Evolutionary conservation across 2,888 invertebrate species (phyloP).

Genomic region (Ormyrus labotus): DNA sequence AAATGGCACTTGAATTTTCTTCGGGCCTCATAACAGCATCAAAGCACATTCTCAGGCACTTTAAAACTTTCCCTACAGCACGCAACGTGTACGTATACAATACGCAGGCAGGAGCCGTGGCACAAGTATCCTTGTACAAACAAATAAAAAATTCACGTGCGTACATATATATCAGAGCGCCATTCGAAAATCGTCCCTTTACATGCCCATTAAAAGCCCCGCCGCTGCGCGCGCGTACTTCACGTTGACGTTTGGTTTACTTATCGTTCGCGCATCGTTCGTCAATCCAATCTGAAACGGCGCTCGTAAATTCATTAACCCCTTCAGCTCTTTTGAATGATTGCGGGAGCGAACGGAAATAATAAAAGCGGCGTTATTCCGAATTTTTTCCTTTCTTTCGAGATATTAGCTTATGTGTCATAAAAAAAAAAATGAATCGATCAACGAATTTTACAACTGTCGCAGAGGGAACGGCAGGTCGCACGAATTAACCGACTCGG

Average conservation of each 20-base stretch:
- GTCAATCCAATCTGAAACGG: constrained; percentile 5
- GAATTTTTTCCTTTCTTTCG: too few relatives aligned
- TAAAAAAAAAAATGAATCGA: too few relatives aligned
- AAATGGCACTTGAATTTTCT: too few relatives aligned
- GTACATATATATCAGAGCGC: neutral
- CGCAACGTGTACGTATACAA: neutral
- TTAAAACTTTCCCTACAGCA: constrained; percentile 20
- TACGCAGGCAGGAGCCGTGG: too few relatives aligned
- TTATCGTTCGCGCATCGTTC: constrained; percentile 15
- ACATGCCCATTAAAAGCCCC: constrained; percentile 6
- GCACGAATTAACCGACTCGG: too few relatives aligned
- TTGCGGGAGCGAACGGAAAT: too few relatives aligned
- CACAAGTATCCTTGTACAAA: constrained; percentile 32
- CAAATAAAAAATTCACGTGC: constrained; percentile 46
- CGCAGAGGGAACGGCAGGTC: too few relatives aligned
- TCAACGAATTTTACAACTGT: too few relatives aligned
- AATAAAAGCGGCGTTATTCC: too few relatives aligned
- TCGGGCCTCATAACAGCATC: neutral
- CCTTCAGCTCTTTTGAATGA: neutral
- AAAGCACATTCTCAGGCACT: constrained; percentile 20
- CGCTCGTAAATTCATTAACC: neutral
- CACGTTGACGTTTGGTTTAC: constrained; percentile 24
- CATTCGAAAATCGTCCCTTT: constrained; percentile 40
- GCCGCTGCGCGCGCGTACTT: neutral
- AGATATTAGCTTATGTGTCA: too few relatives aligned